Base-by-base conservation (phyloP, 2,888 invertebrate genomes). In the Drosophila imparisetae region DNA sequence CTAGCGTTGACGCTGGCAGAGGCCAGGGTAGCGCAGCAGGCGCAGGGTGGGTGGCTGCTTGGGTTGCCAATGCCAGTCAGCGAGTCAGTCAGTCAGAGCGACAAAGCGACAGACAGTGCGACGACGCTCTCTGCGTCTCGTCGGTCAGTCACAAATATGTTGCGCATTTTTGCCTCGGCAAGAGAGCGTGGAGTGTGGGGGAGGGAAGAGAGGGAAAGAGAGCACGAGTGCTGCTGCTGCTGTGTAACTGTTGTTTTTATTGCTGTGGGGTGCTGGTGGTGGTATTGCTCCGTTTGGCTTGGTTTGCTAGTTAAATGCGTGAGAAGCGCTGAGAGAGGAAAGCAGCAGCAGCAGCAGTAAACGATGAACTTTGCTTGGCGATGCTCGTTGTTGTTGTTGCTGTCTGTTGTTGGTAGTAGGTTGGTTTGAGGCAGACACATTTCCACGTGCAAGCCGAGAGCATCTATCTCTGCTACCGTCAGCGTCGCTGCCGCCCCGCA, bases 131-230 rank as follows among this genome's bases (percentile, higher is more conserved):
- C 75, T 59, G 45, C 61, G 80, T 62, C 52, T 68, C 66, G 88
- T 75, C 87, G 89, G 90, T 90, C 90, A 89, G 89, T 89, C 77
- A 70, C 71, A 86, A 91, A 88, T 91, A 90, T 91, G 88, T 90
- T 90, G 88, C 89, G 90, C 90, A 91, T 90, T 88, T 88, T 62
- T 70, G 76, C 73, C 66, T 60, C 59, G 6, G 61, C 58, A 45
- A 71, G 57, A 15, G 52, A 61, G 40, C 55, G 58, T 32, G 36
- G 58, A 40, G 67, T 30, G 67, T 27, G 58, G 42, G 61, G 21
- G 52, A 11, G 54, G 48, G 32, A 42, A 18, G 48, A 36, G 69
- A 21, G 66, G 54, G 54, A 49, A 69, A 64, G 70, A 71, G 65
- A 69, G 86, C 75, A 64, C 45, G 76, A 62, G 57, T 78, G 75